Percentiles rank a stretch among this genome's conserved stretches.
Conservation (phyloP, 2,797 vertebrate genomes). For the Allobates femoralis region DNA sequence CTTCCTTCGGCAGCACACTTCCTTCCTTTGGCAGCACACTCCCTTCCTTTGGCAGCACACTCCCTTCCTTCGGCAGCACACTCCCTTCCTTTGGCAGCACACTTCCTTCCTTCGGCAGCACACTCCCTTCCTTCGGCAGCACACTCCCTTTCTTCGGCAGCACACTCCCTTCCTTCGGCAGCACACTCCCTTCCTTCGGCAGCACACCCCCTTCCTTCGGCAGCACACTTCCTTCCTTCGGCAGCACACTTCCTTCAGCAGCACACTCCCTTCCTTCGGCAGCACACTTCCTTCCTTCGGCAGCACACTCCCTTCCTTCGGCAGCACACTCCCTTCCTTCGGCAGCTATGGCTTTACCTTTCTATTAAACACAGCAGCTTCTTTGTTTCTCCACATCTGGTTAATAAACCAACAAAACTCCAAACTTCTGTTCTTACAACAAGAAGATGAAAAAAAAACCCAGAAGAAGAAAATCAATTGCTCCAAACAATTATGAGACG, state of each 20-base stretch:
- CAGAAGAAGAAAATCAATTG: not conserved
- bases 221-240: not conserved
- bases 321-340: not conserved
- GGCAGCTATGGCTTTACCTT: not conserved
- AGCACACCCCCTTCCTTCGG: not conserved
- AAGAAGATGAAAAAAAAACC: not conserved
- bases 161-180: not conserved
- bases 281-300: not conserved
- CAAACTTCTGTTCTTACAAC: not conserved
- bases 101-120: too few species aligned
- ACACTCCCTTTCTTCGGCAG: too few species aligned
- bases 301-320: not conserved
- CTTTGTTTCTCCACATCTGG: constrained; percentile 5
- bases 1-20: not conserved
- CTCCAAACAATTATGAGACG: constrained; percentile 2
- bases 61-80: not conserved
- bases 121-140: not conserved
- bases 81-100: not conserved
- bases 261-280: not conserved
- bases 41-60: not conserved
- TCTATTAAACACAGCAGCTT: not conserved
- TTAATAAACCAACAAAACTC: not conserved
- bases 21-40: too few species aligned
- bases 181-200: not conserved
- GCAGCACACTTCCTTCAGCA: too few species aligned